Evolutionary conservation across 1,140 invertebrate genomes (phyloP).

Genomic region (Temnothorax curvispinosus): DNA sequence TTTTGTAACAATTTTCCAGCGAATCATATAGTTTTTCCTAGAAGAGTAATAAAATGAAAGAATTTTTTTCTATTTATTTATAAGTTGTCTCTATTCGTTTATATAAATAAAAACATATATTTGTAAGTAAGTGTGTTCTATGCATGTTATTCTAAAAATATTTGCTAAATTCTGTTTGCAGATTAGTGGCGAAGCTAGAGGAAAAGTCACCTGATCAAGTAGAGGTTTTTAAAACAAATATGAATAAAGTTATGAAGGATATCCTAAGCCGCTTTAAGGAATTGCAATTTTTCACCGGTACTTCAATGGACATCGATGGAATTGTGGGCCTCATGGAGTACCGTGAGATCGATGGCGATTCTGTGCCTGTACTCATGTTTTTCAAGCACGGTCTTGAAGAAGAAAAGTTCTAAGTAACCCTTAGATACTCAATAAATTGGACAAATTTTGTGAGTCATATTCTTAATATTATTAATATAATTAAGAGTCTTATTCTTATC

Average conservation of each 20-base stretch:
- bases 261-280: slow-evolving; percentile 96
- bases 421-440: slow-evolving; percentile 82
- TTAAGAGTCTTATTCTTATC: not conserved
- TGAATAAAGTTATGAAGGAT: slow-evolving; percentile 98
- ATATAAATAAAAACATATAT: not conserved
- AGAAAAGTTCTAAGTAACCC: slow-evolving; percentile 94
- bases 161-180: slow-evolving; percentile 83
- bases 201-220: slow-evolving; percentile 93
- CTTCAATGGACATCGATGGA: slow-evolving; percentile 97
- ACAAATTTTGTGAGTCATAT: slow-evolving; percentile 82
- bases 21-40: not conserved
- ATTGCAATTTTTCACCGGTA: slow-evolving; percentile 97
- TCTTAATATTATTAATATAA: not conserved
- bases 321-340: slow-evolving; percentile 98
- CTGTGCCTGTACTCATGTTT: slow-evolving; percentile 95
- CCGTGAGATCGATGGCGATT: slow-evolving; percentile 93
- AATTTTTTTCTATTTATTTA: not conserved
- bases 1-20: not conserved
- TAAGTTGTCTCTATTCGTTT: not conserved
- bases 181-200: slow-evolving; percentile 93
- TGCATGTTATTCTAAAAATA: slow-evolving; percentile 27
- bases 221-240: slow-evolving; percentile 95
- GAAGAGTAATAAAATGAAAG: not conserved
- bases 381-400: slow-evolving; percentile 98
- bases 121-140: not conserved